These are phyloP conservation scores for Rhineura floridana DNA, from an alignment of 2,113 vertebrate species.

Conservation along the genomic window DNA sequence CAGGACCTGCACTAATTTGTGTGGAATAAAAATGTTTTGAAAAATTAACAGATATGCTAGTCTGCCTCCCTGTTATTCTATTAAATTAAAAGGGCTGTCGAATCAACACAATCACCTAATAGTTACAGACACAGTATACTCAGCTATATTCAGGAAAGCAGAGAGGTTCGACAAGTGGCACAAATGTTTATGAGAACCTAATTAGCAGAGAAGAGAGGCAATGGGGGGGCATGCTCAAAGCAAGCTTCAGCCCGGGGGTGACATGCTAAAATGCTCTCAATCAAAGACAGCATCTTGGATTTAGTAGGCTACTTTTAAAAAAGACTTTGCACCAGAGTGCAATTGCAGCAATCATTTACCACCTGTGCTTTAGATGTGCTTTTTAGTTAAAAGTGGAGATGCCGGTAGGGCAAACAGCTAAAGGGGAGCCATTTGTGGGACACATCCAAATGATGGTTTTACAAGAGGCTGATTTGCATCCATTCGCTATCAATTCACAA, in stretches of 20 bases:
- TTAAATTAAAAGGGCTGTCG: constrained; percentile 75
- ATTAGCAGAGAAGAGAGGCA: constrained; percentile 66
- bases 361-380: not conserved
- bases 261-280: not conserved
- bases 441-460: not conserved
- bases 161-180: constrained; percentile 23
- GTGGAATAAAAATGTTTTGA: constrained; percentile 91
- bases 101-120: constrained; percentile 67
- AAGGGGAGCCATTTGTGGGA: not conserved
- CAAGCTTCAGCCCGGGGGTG: constrained; percentile 24
- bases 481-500: not conserved
- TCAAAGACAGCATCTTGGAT: not conserved
- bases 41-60: constrained; percentile 82
- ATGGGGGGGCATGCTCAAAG: fast-evolving
- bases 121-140: constrained; percentile 42
- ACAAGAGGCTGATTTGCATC: not conserved
- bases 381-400: not conserved
- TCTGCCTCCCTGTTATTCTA: constrained; percentile 72
- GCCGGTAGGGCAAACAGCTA: not conserved
- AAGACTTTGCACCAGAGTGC: not conserved
- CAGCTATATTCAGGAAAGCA: constrained; percentile 46
- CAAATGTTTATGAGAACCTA: constrained; percentile 48
- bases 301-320: not conserved
- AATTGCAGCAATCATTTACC: not conserved
- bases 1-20: constrained; percentile 98